Percentiles rank a stretch among this genome's conserved stretches.
Evolutionary conservation across 1,140 invertebrate genomes (phyloP).

Genomic region (Cyclina sinensis): DNA sequence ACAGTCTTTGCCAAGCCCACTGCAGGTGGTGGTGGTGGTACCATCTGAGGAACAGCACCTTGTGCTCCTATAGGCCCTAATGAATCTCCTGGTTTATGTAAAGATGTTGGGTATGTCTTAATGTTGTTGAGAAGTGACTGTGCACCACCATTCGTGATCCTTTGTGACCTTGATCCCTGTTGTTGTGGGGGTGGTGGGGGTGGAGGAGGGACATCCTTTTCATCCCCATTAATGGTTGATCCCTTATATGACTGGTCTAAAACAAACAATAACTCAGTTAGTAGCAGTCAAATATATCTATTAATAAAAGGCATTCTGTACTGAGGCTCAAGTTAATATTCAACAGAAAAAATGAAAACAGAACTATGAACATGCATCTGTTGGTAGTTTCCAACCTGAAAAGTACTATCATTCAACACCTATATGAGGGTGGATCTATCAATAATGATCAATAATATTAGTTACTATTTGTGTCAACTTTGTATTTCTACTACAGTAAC

Average conservation of each 20-base stretch:
- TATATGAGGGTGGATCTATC: no score
- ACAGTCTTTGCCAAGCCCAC: neutral
- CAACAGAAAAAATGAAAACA: no score
- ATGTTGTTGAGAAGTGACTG: slow-evolving; percentile 45
- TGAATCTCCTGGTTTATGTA: neutral
- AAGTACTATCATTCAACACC: no score
- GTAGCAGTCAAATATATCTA: no score
- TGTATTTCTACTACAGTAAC: no score
- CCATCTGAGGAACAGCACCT: slow-evolving; percentile 11
- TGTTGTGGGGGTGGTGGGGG: slow-evolving; percentile 42
- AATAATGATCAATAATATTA: no score
- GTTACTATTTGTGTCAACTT: no score
- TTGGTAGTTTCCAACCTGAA: no score
- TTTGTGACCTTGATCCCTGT: slow-evolving; percentile 1
- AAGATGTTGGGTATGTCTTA: neutral
- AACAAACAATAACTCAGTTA: no score
- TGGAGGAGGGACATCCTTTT: slow-evolving; percentile 47
- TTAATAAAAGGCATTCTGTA: no score
- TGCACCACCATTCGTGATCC: slow-evolving; percentile 47
- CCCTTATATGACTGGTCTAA: neutral
- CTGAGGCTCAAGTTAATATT: no score
- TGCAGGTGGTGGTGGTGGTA: slow-evolving; percentile 12
- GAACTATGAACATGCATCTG: no score
- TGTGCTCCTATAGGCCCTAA: neutral
- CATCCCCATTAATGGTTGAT: slow-evolving; percentile 28